These are phyloP conservation scores for Cistogaster globosa DNA, from an alignment of 2,888 invertebrate species.

Conservation along the genomic window DNA sequence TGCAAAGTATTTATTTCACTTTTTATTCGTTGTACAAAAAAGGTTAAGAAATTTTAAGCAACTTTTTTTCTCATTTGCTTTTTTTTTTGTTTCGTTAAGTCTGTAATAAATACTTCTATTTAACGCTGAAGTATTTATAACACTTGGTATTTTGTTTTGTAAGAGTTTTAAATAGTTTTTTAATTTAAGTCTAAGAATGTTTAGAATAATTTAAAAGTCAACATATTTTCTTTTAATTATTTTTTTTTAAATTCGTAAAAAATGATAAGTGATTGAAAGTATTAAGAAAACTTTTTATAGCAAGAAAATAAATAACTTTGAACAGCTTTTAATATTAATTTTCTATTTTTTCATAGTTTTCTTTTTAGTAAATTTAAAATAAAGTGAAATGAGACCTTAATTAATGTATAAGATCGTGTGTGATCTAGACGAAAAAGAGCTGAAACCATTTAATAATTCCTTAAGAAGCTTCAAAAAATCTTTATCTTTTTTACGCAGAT, in stretches of 20 bases:
- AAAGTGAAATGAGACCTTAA: no score
- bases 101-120: neutral
- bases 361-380: no score
- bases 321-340: no score
- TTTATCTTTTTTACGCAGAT: no score
- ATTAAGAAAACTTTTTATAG: no score
- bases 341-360: no score
- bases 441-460: no score
- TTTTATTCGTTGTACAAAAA: slow-evolving; percentile 42
- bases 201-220: slow-evolving; percentile 7
- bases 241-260: neutral
- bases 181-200: slow-evolving; percentile 32
- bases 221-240: neutral
- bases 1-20: slow-evolving; percentile 54
- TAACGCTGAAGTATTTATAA: slow-evolving; percentile 15
- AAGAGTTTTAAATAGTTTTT: slow-evolving; percentile 39
- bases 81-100: slow-evolving; percentile 15
- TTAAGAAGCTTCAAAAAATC: no score
- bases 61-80: slow-evolving; percentile 38
- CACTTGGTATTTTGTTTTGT: slow-evolving; percentile 51
- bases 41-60: slow-evolving; percentile 58
- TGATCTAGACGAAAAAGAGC: no score
- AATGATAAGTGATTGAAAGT: no score
- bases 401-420: no score
- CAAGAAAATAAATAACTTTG: no score